phyloP scores from a whole-genome alignment of 2,113 vertebrate species.

The Bufo gargarizans region DNA sequence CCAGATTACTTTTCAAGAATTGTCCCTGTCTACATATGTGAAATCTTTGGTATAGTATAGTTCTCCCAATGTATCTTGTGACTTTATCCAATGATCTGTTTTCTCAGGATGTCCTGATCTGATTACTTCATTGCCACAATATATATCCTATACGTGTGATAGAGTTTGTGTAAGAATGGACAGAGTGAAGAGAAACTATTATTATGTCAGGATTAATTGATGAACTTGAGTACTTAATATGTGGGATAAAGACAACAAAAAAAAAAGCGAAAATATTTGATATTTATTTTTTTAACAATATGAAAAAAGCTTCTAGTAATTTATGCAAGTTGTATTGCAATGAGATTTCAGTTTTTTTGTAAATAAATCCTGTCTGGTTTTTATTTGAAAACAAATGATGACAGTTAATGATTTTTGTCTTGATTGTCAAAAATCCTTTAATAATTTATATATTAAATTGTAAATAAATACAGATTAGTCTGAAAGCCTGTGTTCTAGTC shows the following conservation, averaged over 20 bases:
- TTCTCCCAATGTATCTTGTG: conserved; percentile 84
- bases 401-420: conserved; percentile 82
- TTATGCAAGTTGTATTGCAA: conserved; percentile 99
- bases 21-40: conserved; percentile 75
- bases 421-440: conserved; percentile 95
- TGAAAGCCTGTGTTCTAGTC: conserved; percentile 63
- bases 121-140: conserved; percentile 93
- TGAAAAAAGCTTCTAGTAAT: conserved; percentile 91
- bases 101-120: conserved; percentile 94
- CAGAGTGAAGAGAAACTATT: conserved; percentile 68
- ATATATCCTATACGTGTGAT: conserved; percentile 87
- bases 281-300: conserved; percentile 99
- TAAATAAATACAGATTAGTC: conserved; percentile 93
- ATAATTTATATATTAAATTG: conserved; percentile 99
- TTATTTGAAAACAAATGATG: conserved; percentile 88
- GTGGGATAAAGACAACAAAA: conserved; percentile 74
- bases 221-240: conserved; percentile 91
- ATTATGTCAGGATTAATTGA: conserved; percentile 75
- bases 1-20: conserved; percentile 67
- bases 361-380: conserved; percentile 96
- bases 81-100: conserved; percentile 84
- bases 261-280: conserved; percentile 89
- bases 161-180: conserved; percentile 73
- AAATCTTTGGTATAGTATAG: conserved; percentile 83
- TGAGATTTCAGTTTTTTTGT: conserved; percentile 89